Conservation (phyloP, 2,888 invertebrate species). For the Alitta virens region DNA sequence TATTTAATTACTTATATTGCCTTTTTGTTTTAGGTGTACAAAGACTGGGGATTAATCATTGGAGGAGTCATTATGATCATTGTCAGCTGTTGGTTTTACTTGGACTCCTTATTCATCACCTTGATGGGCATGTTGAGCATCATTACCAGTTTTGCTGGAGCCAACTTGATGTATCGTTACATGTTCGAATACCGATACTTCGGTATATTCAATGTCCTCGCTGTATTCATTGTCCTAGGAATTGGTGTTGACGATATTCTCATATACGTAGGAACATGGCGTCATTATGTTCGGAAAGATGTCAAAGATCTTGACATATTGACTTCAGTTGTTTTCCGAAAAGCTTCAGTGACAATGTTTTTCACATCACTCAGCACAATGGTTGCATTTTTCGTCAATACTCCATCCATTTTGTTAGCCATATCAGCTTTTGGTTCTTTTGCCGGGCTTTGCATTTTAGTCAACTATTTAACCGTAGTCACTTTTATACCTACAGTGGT, state of each 20-base stretch:
- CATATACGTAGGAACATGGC: conserved; percentile 50
- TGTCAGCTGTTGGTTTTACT: conserved; percentile 32
- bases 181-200: conserved; percentile 30
- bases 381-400: conserved; percentile 45
- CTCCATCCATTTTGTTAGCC: conserved; percentile 42
- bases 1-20: too few species aligned
- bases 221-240: conserved; percentile 53
- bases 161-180: conserved; percentile 32
- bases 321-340: conserved; percentile 42
- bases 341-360: conserved; percentile 45
- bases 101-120: conserved; percentile 30
- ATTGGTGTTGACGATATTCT: conserved; percentile 52
- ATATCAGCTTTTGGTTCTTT: conserved; percentile 46
- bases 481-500: conserved; percentile 47
- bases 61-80: conserved; percentile 32
- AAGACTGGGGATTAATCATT: too few species aligned
- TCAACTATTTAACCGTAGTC: conserved; percentile 52
- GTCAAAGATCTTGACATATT: conserved; percentile 33
- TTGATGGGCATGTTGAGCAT: conserved; percentile 26
- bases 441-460: conserved; percentile 40
- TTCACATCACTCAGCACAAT: conserved; percentile 49
- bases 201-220: conserved; percentile 50
- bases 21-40: too few species aligned
- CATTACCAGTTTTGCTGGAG: conserved; percentile 26
- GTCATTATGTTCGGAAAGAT: conserved; percentile 34